phyloP scores from a whole-genome alignment of 1,140 invertebrate genomes.

The Calephelis nemesis region DNA sequence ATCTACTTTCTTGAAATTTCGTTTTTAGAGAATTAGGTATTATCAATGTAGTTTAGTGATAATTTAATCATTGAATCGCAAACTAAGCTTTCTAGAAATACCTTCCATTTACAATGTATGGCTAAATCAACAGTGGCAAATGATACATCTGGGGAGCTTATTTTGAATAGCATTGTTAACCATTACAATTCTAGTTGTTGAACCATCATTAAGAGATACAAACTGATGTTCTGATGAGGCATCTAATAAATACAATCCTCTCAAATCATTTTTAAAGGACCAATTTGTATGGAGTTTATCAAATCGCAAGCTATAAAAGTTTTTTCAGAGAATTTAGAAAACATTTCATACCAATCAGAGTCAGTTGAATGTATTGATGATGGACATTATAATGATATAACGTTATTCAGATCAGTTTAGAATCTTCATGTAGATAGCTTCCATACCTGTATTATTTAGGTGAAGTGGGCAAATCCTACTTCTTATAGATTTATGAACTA shows the following conservation, averaged over 20 bases:
- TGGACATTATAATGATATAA: slow-evolving; percentile 20
- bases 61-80: slow-evolving; percentile 28
- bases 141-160: slow-evolving; percentile 26
- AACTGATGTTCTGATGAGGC: background rate
- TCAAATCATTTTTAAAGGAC: no score
- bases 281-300: no score
- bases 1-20: slow-evolving; percentile 24
- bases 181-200: no score
- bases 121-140: slow-evolving; percentile 27
- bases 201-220: no score
- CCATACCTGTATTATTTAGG: slow-evolving; percentile 13
- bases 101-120: slow-evolving; percentile 20
- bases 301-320: no score
- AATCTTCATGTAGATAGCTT: slow-evolving; percentile 13
- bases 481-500: slow-evolving; percentile 29
- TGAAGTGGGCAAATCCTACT: background rate
- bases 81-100: slow-evolving; percentile 20
- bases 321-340: background rate
- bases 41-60: background rate
- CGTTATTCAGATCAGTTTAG: slow-evolving; percentile 8
- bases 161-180: no score
- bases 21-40: slow-evolving; percentile 5
- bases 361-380: slow-evolving; percentile 16
- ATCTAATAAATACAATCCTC: no score
- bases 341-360: slow-evolving; percentile 32